Conservation (phyloP, 2,797 vertebrate genomes). For the Enteromius mattozi region DNA sequence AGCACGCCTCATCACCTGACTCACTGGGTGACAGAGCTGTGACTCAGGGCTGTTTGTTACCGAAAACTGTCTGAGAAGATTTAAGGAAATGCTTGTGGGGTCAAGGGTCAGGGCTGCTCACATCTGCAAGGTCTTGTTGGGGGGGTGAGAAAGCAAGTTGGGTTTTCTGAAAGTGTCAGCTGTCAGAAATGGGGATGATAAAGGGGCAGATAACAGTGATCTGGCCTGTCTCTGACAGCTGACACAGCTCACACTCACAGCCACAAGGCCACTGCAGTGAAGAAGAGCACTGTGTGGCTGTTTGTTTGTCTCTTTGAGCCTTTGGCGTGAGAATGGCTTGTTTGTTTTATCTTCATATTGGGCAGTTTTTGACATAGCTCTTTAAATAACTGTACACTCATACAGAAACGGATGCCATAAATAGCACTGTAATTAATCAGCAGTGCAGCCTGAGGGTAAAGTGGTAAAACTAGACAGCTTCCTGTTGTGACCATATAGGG, state of each 20-base stretch:
- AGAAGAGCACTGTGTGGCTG: constrained; percentile 8
- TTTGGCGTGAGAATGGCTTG: not conserved
- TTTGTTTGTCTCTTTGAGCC: not conserved
- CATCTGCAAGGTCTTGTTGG: constrained; percentile 34
- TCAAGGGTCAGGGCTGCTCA: constrained; percentile 17
- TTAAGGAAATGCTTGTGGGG: constrained; percentile 16
- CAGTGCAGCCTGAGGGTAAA: not conserved
- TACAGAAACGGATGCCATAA: constrained; percentile 5
- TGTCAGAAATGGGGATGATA: constrained; percentile 45
- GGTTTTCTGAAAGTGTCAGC: constrained; percentile 37
- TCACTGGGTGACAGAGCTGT: constrained; percentile 8
- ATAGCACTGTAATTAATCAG: constrained; percentile 6
- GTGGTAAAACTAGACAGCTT: not conserved
- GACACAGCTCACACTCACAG: constrained; percentile 8
- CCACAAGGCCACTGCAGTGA: not conserved
- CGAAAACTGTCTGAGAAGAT: constrained; percentile 12
- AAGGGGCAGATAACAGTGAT: constrained; percentile 42
- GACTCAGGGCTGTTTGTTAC: constrained; percentile 26
- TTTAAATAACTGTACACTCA: constrained; percentile 18
- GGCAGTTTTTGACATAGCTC: not conserved
- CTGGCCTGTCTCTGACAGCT: constrained; percentile 53
- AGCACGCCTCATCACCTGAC: not conserved
- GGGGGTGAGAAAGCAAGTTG: constrained; percentile 27
- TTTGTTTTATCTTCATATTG: not conserved
- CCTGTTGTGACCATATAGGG: not conserved